A percentile compares a stretch with the other conserved stretches of the same genome.
phyloP scores from a whole-genome alignment of 92 coral and sea anemone genomes.

The Zoanthus gigantus region DNA sequence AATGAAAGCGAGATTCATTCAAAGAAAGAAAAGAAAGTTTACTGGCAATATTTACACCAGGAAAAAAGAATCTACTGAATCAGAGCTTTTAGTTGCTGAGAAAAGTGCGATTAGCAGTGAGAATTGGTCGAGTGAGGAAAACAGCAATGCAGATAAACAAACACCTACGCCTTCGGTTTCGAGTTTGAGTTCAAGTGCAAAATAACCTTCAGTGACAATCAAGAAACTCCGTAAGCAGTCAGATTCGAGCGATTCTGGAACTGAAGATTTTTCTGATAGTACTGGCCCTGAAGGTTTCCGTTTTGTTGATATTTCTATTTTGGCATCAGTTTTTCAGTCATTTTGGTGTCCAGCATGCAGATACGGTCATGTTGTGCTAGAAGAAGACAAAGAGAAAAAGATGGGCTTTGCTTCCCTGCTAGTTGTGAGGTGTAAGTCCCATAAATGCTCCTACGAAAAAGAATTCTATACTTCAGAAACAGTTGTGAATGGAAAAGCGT shows the following conservation, averaged over 20 bases:
- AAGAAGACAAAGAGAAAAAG: neutral
- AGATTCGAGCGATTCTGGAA: neutral
- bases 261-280: neutral
- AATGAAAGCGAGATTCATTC: no score
- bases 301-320: neutral
- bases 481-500: slow-evolving; percentile 34
- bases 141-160: neutral
- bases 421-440: neutral
- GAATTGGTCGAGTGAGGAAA: neutral
- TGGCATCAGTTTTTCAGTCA: neutral
- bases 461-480: slow-evolving; percentile 52
- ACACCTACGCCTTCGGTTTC: neutral
- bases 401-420: neutral
- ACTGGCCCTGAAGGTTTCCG: neutral
- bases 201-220: neutral
- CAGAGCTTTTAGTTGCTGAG: neutral
- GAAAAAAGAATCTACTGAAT: neutral
- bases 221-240: neutral
- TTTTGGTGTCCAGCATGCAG: neutral
- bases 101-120: neutral
- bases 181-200: neutral
- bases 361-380: neutral
- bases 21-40: neutral
- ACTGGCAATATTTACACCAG: neutral
- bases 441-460: neutral